phyloP scores from a whole-genome alignment of 1,140 invertebrate genomes.

The Ctenoplectra terminalis region DNA sequence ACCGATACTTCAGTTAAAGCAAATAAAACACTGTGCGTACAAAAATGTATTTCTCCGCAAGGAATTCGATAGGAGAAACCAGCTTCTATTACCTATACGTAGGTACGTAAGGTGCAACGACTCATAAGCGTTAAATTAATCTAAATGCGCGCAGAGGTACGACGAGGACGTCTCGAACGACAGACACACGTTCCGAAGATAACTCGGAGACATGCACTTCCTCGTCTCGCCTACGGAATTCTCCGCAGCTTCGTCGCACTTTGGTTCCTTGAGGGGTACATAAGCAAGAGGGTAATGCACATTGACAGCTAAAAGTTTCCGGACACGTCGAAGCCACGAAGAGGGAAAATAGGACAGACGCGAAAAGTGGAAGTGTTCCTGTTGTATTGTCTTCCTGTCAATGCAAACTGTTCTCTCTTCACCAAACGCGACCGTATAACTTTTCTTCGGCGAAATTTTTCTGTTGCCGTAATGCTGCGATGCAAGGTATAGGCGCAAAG shows the following conservation, averaged over 20 bases:
- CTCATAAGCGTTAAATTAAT: constrained; percentile 54
- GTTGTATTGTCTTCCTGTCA: neutral
- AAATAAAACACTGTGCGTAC: too few relatives aligned
- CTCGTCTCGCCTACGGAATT: neutral
- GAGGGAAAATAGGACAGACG: too few relatives aligned
- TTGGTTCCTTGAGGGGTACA: neutral
- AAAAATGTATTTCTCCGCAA: too few relatives aligned
- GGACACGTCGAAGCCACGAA: neutral
- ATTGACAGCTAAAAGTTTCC: constrained; percentile 1
- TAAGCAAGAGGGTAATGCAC: neutral
- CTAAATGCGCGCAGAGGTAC: constrained; percentile 13
- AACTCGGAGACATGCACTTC: constrained; percentile 1
- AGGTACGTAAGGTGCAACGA: constrained; percentile 2
- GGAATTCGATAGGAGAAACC: neutral
- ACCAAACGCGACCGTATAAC: neutral
- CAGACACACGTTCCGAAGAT: constrained; percentile 1
- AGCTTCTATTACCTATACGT: neutral
- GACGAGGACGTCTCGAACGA: neutral
- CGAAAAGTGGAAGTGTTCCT: neutral
- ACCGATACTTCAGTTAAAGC: too few relatives aligned
- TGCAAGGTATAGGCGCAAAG: neutral
- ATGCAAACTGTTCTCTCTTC: neutral
- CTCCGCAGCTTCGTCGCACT: neutral
- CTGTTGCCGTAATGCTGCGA: too few relatives aligned
- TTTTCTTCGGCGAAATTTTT: neutral